These are phyloP conservation scores for Tragelaphus strepsiceros DNA, from an alignment of 2,113 vertebrate species.

Conservation along the genomic window DNA sequence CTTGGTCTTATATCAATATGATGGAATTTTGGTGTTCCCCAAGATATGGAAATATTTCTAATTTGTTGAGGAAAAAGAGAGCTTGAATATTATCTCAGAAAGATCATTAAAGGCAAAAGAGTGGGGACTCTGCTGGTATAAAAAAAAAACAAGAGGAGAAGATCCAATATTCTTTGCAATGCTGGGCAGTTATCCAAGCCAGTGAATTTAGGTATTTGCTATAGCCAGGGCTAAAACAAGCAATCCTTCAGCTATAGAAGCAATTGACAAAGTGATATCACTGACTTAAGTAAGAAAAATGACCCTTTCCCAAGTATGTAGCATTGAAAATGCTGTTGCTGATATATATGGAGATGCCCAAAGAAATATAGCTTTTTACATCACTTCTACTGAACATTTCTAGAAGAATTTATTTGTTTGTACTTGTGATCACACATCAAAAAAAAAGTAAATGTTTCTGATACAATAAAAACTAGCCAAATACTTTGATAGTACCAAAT, in stretches of 20 bases:
- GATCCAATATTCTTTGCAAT: neutral
- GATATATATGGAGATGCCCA: neutral
- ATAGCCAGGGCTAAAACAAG: neutral
- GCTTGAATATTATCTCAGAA: neutral
- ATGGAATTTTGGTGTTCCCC: neutral
- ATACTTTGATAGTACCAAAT: neutral
- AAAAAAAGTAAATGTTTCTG: neutral
- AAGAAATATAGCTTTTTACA: conserved; percentile 12
- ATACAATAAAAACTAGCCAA: neutral
- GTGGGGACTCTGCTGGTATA: neutral
- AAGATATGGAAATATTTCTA: neutral
- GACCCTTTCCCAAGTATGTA: neutral
- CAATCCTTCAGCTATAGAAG: neutral
- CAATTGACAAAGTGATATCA: neutral
- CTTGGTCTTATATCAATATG: neutral
- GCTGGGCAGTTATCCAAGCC: neutral
- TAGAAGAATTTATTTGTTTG: neutral
- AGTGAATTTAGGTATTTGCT: neutral
- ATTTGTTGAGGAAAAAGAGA: neutral
- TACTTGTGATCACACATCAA: neutral
- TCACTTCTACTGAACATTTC: neutral
- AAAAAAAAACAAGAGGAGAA: neutral
- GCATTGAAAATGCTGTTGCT: neutral
- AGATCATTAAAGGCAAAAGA: neutral
- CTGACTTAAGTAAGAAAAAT: neutral